Percentiles rank a stretch among this genome's conserved stretches.
Conservation (phyloP, 2,113 vertebrate species). For the Columbina picui region DNA sequence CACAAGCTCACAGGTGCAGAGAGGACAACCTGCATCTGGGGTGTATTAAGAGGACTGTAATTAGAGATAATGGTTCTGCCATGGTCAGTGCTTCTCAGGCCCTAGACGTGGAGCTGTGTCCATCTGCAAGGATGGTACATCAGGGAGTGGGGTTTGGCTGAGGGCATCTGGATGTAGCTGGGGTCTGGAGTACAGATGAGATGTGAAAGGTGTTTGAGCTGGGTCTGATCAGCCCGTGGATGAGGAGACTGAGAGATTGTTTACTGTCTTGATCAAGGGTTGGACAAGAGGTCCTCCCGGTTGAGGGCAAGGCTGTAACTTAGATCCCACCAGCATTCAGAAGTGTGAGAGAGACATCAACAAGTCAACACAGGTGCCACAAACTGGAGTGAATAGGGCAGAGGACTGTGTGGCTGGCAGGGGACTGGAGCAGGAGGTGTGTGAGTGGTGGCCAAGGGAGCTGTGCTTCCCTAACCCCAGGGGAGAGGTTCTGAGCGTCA, state of each 20-base stretch:
- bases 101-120: background rate
- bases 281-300: background rate
- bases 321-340: background rate
- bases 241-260: background rate
- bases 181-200: background rate
- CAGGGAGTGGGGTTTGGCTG: accelerated
- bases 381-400: background rate
- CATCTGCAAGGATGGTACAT: background rate
- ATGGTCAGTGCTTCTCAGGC: background rate
- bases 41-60: background rate
- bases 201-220: background rate
- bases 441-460: accelerated
- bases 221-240: background rate
- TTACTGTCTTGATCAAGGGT: background rate
- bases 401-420: background rate
- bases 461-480: background rate
- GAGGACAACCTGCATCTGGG: background rate
- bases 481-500: background rate
- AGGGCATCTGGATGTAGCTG: background rate
- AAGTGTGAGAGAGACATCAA: background rate
- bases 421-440: background rate
- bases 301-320: background rate
- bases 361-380: background rate
- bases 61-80: background rate
- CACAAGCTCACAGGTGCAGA: background rate